Conservation (phyloP, 2,113 vertebrate genomes). For the Marmota monax region DNA sequence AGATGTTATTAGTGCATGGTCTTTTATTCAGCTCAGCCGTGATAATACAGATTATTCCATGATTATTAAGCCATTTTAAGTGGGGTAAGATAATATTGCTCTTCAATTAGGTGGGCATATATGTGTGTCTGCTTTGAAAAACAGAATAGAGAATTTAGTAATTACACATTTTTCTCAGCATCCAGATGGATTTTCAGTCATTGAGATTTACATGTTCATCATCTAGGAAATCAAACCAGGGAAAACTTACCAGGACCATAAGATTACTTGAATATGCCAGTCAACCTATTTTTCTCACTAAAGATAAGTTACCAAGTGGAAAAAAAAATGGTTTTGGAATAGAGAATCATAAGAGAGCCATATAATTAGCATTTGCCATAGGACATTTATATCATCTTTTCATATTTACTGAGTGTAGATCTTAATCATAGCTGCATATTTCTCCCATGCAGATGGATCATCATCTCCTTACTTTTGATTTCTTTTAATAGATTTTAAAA, state of each 20-base stretch:
- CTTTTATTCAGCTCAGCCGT: slow-evolving; percentile 50
- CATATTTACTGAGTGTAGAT: not conserved
- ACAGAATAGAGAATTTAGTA: not conserved
- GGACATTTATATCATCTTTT: not conserved
- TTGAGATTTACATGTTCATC: not conserved
- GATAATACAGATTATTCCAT: slow-evolving; percentile 38
- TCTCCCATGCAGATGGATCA: not conserved
- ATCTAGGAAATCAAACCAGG: not conserved
- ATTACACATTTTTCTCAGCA: not conserved
- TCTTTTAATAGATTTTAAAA: not conserved
- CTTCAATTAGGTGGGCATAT: not conserved
- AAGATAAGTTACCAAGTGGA: not conserved
- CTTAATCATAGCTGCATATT: not conserved
- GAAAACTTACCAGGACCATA: not conserved
- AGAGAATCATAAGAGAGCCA: not conserved
- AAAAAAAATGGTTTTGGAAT: not conserved
- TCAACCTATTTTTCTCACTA: not conserved
- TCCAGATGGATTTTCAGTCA: not conserved
- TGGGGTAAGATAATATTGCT: not conserved
- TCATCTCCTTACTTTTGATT: not conserved
- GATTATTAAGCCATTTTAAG: slow-evolving; percentile 51
- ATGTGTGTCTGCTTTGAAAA: not conserved
- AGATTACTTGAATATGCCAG: not conserved
- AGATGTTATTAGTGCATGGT: slow-evolving; percentile 35
- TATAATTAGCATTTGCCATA: too few species aligned